Conservation (phyloP, 2,888 invertebrate genomes). For the Cataglyphis altisquamis region DNA sequence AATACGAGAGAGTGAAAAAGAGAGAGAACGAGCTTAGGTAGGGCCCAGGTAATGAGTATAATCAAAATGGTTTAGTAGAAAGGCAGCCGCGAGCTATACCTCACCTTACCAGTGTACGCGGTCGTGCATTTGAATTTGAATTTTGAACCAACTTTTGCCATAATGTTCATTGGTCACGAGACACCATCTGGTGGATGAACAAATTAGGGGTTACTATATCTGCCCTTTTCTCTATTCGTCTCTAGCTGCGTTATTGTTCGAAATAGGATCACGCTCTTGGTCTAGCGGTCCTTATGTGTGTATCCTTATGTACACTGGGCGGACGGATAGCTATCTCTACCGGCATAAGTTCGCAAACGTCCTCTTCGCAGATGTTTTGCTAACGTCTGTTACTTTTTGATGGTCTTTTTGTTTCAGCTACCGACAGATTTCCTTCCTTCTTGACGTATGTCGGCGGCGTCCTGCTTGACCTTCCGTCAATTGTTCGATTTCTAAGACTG, state of each 20-base stretch:
- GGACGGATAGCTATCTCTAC: slow-evolving; percentile 52
- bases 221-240: slow-evolving; percentile 73
- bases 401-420: slow-evolving; percentile 2
- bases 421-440: slow-evolving; percentile 37
- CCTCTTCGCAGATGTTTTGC: slow-evolving; percentile 67
- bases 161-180: slow-evolving; percentile 84
- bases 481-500: not conserved
- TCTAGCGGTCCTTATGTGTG: slow-evolving; percentile 59
- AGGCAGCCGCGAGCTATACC: slow-evolving; percentile 82
- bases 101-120: slow-evolving; percentile 62
- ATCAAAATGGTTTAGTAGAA: slow-evolving; percentile 83
- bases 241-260: slow-evolving; percentile 73
- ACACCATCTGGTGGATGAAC: slow-evolving; percentile 84
- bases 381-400: slow-evolving; percentile 14
- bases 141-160: slow-evolving; percentile 77
- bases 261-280: slow-evolving; percentile 30
- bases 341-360: slow-evolving; percentile 56
- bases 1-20: slow-evolving; percentile 21
- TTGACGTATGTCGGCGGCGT: slow-evolving; percentile 19
- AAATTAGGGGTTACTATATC: slow-evolving; percentile 79
- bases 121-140: slow-evolving; percentile 83
- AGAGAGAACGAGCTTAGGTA: slow-evolving; percentile 15
- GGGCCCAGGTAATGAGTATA: slow-evolving; percentile 83
- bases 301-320: slow-evolving; percentile 21
- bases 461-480: slow-evolving; percentile 36